Evolutionary conservation across 2,113 vertebrate genomes (phyloP).

Genomic region (Saiga tatarica): DNA sequence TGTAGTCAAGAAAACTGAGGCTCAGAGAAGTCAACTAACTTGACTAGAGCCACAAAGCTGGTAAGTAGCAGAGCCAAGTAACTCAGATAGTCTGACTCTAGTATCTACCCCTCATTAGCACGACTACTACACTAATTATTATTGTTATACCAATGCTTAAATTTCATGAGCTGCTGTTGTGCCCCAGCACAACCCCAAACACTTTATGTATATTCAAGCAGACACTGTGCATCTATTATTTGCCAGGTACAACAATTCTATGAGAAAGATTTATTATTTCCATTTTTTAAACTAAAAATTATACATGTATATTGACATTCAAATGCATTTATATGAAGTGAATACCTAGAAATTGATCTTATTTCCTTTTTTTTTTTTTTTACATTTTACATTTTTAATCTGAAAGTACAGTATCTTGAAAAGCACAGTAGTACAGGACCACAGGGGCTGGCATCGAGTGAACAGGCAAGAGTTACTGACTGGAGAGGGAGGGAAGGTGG

Average conservation of each 20-base stretch:
- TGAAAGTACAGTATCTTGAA: too few species aligned
- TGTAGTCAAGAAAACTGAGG: not conserved
- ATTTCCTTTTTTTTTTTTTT: too few species aligned
- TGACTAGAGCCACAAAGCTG: not conserved
- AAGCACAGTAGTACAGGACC: too few species aligned
- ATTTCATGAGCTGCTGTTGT: not conserved
- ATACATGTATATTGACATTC: not conserved
- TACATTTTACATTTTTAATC: too few species aligned
- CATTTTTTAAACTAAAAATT: not conserved
- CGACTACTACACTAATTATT: accelerated
- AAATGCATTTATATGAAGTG: not conserved
- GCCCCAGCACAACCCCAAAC: not conserved
- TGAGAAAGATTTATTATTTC: not conserved
- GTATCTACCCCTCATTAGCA: accelerated
- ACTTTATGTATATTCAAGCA: not conserved
- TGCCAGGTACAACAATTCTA: not conserved
- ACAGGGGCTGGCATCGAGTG: too few species aligned
- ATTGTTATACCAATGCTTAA: not conserved
- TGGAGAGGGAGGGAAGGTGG: too few species aligned
- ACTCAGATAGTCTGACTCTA: not conserved
- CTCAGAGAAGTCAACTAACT: not conserved
- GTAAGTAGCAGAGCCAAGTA: not conserved
- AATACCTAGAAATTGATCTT: not conserved
- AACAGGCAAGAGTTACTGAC: too few species aligned
- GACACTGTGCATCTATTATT: not conserved